These are phyloP conservation scores for Rhagoletis zephyria DNA, from an alignment of 1,140 invertebrate species.

Conservation along the genomic window DNA sequence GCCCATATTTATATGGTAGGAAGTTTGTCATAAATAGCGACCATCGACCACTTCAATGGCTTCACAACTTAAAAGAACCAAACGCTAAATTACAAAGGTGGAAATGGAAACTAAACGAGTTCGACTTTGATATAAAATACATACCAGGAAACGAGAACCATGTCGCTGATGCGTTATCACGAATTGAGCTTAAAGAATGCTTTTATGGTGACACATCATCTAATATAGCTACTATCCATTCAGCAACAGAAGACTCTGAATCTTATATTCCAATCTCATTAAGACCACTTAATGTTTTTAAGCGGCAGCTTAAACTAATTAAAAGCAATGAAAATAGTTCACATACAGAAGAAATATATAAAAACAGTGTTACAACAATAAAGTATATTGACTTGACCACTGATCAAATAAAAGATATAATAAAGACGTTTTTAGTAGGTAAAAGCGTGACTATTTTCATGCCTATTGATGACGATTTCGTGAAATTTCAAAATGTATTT, in stretches of 20 bases:
- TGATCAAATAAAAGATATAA: constrained; percentile 45
- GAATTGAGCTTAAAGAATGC: constrained; percentile 6
- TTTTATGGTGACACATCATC: background rate
- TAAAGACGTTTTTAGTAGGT: background rate
- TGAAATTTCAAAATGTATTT: too few relatives aligned
- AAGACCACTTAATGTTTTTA: constrained; percentile 33
- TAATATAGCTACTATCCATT: background rate
- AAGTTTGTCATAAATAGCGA: too few relatives aligned
- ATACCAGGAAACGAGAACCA: background rate
- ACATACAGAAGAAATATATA: background rate
- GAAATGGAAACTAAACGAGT: background rate
- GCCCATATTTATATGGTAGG: too few relatives aligned
- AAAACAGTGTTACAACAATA: constrained; percentile 20
- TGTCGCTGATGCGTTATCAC: constrained; percentile 14
- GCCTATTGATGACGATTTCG: too few relatives aligned
- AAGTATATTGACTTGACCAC: constrained; percentile 1
- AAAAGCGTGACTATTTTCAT: background rate
- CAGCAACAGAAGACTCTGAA: constrained; percentile 36
- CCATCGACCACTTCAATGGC: too few relatives aligned
- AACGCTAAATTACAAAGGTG: background rate
- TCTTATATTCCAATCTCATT: constrained; percentile 25
- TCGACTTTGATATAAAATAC: background rate
- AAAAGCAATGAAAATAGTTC: constrained; percentile 21
- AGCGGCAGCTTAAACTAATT: background rate
- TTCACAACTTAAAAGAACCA: too few relatives aligned